phyloP scores from a whole-genome alignment of 2,113 vertebrate genomes.

The Pomatorhinus ruficollis region DNA sequence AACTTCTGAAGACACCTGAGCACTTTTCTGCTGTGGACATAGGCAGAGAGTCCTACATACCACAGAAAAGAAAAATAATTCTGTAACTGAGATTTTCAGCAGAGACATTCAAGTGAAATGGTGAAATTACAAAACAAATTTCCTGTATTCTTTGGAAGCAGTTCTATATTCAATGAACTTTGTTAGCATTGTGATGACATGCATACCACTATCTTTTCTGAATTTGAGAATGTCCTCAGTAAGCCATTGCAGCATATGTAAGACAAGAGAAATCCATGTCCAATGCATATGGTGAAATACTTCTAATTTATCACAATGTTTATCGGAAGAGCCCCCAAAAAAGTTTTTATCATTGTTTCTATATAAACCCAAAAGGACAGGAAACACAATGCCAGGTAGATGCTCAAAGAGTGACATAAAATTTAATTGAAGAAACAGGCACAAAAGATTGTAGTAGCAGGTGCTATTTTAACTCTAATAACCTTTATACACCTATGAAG shows the following conservation, averaged over 20 bases:
- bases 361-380: neutral
- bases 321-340: neutral
- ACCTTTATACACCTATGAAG: slow-evolving; percentile 28
- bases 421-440: slow-evolving; percentile 23
- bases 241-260: neutral
- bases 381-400: neutral
- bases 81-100: neutral
- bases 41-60: neutral
- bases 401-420: neutral
- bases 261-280: neutral
- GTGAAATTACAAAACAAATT: neutral
- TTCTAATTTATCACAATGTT: neutral
- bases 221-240: neutral
- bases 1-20: neutral
- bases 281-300: neutral
- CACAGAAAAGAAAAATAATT: neutral
- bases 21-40: neutral
- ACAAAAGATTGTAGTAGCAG: neutral
- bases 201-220: neutral
- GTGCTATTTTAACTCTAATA: slow-evolving; percentile 53
- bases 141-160: neutral
- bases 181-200: neutral
- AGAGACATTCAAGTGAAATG: neutral
- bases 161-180: neutral
- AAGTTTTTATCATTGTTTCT: neutral